Conservation (phyloP, 2,888 invertebrate species). For the Mechanitis mazaeus region DNA sequence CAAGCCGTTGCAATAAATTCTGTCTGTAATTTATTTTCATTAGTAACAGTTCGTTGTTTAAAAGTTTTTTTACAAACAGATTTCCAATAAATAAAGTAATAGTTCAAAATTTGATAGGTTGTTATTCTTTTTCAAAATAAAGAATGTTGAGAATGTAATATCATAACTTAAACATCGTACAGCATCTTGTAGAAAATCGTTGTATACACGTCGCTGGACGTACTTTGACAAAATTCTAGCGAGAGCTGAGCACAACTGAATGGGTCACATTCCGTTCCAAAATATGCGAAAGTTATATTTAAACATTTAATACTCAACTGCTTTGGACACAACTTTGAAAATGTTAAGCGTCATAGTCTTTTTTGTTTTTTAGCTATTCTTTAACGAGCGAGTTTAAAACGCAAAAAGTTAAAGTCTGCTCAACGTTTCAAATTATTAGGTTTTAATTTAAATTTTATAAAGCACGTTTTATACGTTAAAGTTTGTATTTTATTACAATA, state of each 20-base stretch:
- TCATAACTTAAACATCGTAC: slow-evolving; percentile 7
- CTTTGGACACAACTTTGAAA: slow-evolving; percentile 26
- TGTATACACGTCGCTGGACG: slow-evolving; percentile 37
- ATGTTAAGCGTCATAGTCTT: slow-evolving; percentile 13
- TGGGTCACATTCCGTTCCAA: slow-evolving; percentile 48
- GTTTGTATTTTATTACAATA: not conserved
- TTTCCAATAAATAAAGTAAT: no score
- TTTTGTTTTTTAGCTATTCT: slow-evolving; percentile 33
- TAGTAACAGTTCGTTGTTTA: no score
- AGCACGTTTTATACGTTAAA: slow-evolving; percentile 4
- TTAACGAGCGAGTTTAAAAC: slow-evolving; percentile 14
- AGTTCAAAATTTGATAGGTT: not conserved
- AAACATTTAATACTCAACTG: slow-evolving; percentile 34
- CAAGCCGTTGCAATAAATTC: no score
- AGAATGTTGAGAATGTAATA: slow-evolving; percentile 1
- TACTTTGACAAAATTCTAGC: slow-evolving; percentile 58
- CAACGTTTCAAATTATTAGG: slow-evolving; percentile 9
- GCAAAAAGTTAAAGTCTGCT: slow-evolving; percentile 19
- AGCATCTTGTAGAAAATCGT: slow-evolving; percentile 35
- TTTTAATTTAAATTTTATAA: slow-evolving; percentile 11
- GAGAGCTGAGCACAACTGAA: slow-evolving; percentile 42
- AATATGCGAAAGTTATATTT: slow-evolving; percentile 54
- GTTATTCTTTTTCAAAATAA: slow-evolving; percentile 1
- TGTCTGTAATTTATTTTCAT: no score
- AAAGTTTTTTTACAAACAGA: no score